phyloP scores from a whole-genome alignment of 1,140 invertebrate genomes.

The Cherax quadricarinatus region DNA sequence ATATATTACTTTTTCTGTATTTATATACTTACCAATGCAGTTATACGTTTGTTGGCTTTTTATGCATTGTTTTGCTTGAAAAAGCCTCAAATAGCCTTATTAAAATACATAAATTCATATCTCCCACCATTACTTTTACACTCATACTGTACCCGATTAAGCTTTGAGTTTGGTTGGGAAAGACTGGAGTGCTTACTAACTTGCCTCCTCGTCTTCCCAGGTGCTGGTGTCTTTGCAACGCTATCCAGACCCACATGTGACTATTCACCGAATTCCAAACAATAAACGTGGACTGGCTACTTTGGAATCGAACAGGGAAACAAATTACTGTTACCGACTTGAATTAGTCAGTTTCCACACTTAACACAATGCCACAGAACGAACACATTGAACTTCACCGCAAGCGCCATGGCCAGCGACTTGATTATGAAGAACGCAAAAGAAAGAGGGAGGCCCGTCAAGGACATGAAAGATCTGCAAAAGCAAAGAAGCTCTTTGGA shows the following conservation, averaged over 20 bases:
- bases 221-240: conserved; percentile 10
- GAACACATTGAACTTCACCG: conserved; percentile 99
- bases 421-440: conserved; percentile 98
- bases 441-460: conserved; percentile 96
- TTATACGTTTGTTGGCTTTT: too few relatives aligned
- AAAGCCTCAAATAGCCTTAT: too few relatives aligned
- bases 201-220: conserved; percentile 60
- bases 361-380: conserved; percentile 96
- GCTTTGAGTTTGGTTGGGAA: not conserved
- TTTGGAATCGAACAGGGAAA: not conserved
- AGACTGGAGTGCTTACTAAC: conserved; percentile 63
- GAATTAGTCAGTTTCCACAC: not conserved
- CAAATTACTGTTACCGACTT: too few relatives aligned
- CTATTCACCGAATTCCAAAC: not conserved
- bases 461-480: conserved; percentile 91
- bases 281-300: not conserved
- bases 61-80: too few relatives aligned
- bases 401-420: conserved; percentile 95
- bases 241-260: not conserved
- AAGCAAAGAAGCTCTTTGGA: conserved; percentile 94
- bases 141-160: not conserved
- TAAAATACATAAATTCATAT: too few relatives aligned
- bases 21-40: too few relatives aligned
- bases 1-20: too few relatives aligned
- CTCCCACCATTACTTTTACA: too few relatives aligned